Base-by-base conservation (phyloP, 2,888 invertebrate genomes). In the Sacculina carcini region DNA sequence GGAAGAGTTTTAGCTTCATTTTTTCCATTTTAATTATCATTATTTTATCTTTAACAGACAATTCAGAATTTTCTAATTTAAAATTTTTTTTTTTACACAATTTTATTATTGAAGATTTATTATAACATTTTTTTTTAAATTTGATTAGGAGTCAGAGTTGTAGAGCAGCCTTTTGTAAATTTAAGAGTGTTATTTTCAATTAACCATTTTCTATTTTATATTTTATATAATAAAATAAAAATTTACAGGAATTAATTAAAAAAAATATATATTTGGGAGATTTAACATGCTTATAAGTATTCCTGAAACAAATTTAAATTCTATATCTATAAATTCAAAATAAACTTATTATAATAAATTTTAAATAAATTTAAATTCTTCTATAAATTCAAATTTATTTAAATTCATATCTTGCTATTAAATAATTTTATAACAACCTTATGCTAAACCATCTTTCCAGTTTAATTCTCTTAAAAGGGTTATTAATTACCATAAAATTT, bases 331-430 rank as follows among this genome's bases (percentile, higher is more conserved):
- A n/a, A n/a, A n/a, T n/a, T n/a, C n/a, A n/a, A n/a, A n/a, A n/a
- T n/a, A n/a, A n/a, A n/a, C n/a, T n/a, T 21, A 39, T 39, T 39
- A 19, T 39, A 19, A 34, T n/a, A 50, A 54, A 54, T 36, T 54
- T 77, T 76, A 78, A 78, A 39, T 77, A 77, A 59, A 75, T 75
- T 0, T 77, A 77, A 72, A 78, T 78, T 61, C 75, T 74, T 64
- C 78, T 77, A 7, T n/a, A 47, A 74, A 73, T 57, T 70, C 67
- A 60, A 76, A 63, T 60, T 74, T 74, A 62, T 72, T 67, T 60
- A 75, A 63, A 19, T n/a, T n/a, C n/a, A n/a, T n/a, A n/a, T n/a
- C n/a, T 40, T 52, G 52, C 36, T 54, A 77, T 76, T 77, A 78
- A 38, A 77, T 77, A 59, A 75, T 75, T 0, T 63, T 72, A 74